Percentiles rank a stretch among this genome's conserved stretches.
Evolutionary conservation across 2,113 vertebrate species (phyloP).

Genomic region (Beaufortia kweichowensis): DNA sequence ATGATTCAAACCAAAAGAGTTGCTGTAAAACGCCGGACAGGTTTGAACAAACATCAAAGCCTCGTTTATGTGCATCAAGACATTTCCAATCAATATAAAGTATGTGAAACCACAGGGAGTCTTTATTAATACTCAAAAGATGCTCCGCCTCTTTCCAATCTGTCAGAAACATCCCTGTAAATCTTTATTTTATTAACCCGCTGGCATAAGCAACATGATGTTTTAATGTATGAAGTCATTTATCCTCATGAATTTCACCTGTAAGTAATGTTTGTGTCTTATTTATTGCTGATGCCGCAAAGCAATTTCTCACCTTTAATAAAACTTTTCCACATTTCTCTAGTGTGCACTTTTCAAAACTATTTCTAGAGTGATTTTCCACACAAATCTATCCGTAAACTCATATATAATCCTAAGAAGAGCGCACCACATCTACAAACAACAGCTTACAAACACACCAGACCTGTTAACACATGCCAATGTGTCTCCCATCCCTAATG

Average conservation of each 20-base stretch:
- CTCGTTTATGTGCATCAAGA: neutral
- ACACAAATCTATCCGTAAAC: too few relatives aligned
- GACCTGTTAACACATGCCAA: too few relatives aligned
- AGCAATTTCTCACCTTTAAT: constrained; percentile 65
- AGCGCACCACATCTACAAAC: too few relatives aligned
- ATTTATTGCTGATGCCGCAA: constrained; percentile 53
- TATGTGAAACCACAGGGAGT: neutral
- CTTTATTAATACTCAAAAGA: constrained; percentile 51
- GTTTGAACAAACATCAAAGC: neutral
- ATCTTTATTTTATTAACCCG: constrained; percentile 60
- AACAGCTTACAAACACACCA: too few relatives aligned
- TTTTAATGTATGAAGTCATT: constrained; percentile 62
- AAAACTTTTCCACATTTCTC: constrained; percentile 47
- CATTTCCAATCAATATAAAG: constrained; percentile 14
- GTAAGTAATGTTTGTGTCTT: neutral
- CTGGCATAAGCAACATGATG: constrained; percentile 45
- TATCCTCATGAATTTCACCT: constrained; percentile 47
- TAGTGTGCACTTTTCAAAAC: neutral
- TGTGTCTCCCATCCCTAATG: too few relatives aligned
- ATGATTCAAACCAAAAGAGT: neutral
- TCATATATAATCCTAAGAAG: too few relatives aligned
- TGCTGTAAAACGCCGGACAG: neutral
- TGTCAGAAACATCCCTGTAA: constrained; percentile 46
- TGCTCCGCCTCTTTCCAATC: constrained; percentile 1
- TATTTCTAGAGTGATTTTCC: too few relatives aligned